Percentiles rank a stretch among this genome's conserved stretches.
phyloP scores from a whole-genome alignment of 1,140 invertebrate genomes.

The Pseudomyrmex concolor region DNA sequence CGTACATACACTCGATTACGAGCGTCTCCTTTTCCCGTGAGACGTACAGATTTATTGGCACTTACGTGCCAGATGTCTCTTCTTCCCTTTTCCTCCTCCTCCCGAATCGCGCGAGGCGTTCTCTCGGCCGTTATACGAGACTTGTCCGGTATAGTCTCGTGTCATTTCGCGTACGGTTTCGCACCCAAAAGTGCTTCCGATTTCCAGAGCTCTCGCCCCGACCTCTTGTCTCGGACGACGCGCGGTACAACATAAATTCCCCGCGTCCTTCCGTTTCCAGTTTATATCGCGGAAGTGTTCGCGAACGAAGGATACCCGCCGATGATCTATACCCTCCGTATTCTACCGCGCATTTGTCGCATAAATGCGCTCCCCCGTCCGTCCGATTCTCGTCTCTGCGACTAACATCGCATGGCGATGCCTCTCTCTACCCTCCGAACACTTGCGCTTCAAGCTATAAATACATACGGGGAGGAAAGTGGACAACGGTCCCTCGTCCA shows the following conservation, averaged over 20 bases:
- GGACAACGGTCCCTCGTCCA: neutral
- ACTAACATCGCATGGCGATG: neutral
- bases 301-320: slow-evolving; percentile 7
- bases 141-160: slow-evolving; percentile 11
- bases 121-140: slow-evolving; percentile 33
- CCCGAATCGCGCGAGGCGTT: neutral
- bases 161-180: slow-evolving; percentile 26
- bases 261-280: slow-evolving; percentile 40
- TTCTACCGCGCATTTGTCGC: slow-evolving; percentile 47
- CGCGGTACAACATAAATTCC: slow-evolving; percentile 41
- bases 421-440: slow-evolving; percentile 8
- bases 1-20: neutral
- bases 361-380: slow-evolving; percentile 19
- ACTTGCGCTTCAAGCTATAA: neutral
- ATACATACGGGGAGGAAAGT: too few relatives aligned
- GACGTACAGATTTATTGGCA: slow-evolving; percentile 48
- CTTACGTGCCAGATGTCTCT: slow-evolving; percentile 50
- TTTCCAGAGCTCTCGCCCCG: slow-evolving; percentile 26
- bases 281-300: slow-evolving; percentile 46
- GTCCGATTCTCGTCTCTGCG: slow-evolving; percentile 48
- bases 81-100: too few relatives aligned
- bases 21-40: neutral
- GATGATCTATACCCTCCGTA: slow-evolving; percentile 34
- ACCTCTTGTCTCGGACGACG: slow-evolving; percentile 32
- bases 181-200: slow-evolving; percentile 55